A percentile compares a stretch with the other conserved stretches of the same genome.
Evolutionary conservation across 1,140 invertebrate genomes (phyloP).

Genomic region (Heliconius hermathena): DNA sequence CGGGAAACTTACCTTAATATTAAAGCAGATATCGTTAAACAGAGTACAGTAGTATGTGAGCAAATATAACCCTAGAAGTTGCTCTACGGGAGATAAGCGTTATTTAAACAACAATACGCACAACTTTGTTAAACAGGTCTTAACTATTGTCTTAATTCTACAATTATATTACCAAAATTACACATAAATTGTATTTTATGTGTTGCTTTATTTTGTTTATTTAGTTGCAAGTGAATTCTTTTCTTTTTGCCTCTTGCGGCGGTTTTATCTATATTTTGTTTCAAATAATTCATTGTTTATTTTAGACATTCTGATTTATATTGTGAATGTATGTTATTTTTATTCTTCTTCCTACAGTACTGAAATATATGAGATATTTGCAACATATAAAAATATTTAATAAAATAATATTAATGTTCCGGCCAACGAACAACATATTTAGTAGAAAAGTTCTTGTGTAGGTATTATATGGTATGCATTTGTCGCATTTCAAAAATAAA

Average conservation of each 20-base stretch:
- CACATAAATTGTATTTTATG: constrained; percentile 8
- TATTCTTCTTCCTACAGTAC: too few species aligned
- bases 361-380: too few species aligned
- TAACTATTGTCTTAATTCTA: constrained; percentile 73
- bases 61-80: constrained; percentile 41
- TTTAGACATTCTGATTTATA: too few species aligned
- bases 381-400: too few species aligned
- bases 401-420: too few species aligned
- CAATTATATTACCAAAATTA: constrained; percentile 34
- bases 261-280: not conserved
- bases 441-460: too few species aligned
- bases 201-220: not conserved
- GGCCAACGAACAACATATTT: too few species aligned
- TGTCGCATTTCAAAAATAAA: too few species aligned
- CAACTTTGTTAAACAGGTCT: constrained; percentile 61
- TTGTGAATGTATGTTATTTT: too few species aligned
- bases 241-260: not conserved
- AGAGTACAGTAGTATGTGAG: constrained; percentile 39
- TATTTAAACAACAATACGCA: constrained; percentile 63
- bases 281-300: not conserved
- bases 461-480: too few species aligned
- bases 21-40: constrained; percentile 42
- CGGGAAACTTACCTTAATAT: constrained; percentile 38
- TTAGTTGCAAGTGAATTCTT: not conserved
- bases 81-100: constrained; percentile 50